Base-by-base conservation (phyloP, 2,797 vertebrate species). In the Macrochelys suwanniensis region DNA sequence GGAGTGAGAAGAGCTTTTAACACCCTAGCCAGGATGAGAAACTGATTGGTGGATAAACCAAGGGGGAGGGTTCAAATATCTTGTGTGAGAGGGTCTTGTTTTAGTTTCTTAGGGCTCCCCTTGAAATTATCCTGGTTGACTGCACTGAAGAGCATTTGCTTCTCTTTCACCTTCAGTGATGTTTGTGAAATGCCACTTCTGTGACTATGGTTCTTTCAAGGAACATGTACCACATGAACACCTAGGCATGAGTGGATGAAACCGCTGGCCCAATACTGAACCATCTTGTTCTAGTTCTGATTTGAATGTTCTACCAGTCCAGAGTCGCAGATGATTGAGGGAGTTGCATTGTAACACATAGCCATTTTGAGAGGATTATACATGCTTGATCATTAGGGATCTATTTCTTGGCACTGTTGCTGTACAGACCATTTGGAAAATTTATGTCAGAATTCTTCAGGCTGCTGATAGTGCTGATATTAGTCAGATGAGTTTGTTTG, bases 281-380 rank as follows among this genome's bases (percentile, higher is more conserved):
- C 0, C 8, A 71, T 31, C 2, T 3, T 77, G 4, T 61, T 17
- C 33, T 6, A 1, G 33, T 85, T 90, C n/a, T 77, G 5, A 9
- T 74, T 17, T 65, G 33, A 37, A 53, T 80, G 11, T 82, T 25
- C 74, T 50, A 54, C n/a, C 8, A 37, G 16, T 68, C n/a, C 79
- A 74, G 2, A 3, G 3, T 79, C 53, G 12, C 26, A 91, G 87
- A 78, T 84, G 0, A 3, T n/a, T 5, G 0, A 1, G 59, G 77
- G 89, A 82, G 42, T 82, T 74, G 45, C 31, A 7, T 76, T 82
- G 82, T 33, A 87, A 77, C 89, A 82, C 51, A 33, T 65, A 87
- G 54, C 0, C n/a, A 19, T 85, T 90, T 95, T 92, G 83, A 65
- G 0, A 51, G 26, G 6, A 45, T 37, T 65, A 89, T 93, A 84